These are phyloP conservation scores for Zelleria hepariella DNA, from an alignment of 2,888 invertebrate species.

Conservation along the genomic window DNA sequence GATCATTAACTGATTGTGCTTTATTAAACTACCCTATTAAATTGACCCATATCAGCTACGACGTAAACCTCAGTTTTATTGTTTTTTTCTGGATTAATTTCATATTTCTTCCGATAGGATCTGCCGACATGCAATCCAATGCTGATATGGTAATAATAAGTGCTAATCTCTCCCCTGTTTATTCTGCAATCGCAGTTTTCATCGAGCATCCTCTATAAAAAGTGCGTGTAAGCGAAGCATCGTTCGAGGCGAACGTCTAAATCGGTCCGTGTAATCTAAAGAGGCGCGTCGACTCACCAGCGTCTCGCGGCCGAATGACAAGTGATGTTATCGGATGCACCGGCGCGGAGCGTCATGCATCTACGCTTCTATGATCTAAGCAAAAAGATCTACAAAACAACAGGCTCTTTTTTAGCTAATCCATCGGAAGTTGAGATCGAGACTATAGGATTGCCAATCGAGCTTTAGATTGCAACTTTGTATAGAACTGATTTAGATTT, in stretches of 20 bases:
- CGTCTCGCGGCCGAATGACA: slow-evolving; percentile 6
- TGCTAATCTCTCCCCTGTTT: slow-evolving; percentile 8
- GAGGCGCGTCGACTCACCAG: slow-evolving; percentile 5
- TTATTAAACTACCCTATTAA: slow-evolving; percentile 2
- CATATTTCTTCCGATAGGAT: neutral
- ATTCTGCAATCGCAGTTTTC: slow-evolving; percentile 3
- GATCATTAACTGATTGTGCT: slow-evolving; percentile 10
- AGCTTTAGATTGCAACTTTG: neutral
- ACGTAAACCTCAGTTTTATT: neutral
- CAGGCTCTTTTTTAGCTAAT: neutral
- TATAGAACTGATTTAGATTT: neutral
- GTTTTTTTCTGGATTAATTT: neutral
- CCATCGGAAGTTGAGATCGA: neutral
- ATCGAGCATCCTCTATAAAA: slow-evolving; percentile 1
- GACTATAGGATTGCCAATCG: neutral
- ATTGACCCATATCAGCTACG: neutral
- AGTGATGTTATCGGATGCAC: slow-evolving; percentile 37
- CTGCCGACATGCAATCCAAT: slow-evolving; percentile 1
- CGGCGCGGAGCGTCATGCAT: slow-evolving; percentile 36
- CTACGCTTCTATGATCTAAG: slow-evolving; percentile 28
- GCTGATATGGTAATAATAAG: slow-evolving; percentile 7
- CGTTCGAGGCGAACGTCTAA: slow-evolving; percentile 5
- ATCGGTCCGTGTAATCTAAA: slow-evolving; percentile 7
- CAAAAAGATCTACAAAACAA: slow-evolving; percentile 4
- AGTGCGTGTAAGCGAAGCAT: slow-evolving; percentile 5